Conservation (phyloP, 2,888 invertebrate species). For the Melieria picta region DNA sequence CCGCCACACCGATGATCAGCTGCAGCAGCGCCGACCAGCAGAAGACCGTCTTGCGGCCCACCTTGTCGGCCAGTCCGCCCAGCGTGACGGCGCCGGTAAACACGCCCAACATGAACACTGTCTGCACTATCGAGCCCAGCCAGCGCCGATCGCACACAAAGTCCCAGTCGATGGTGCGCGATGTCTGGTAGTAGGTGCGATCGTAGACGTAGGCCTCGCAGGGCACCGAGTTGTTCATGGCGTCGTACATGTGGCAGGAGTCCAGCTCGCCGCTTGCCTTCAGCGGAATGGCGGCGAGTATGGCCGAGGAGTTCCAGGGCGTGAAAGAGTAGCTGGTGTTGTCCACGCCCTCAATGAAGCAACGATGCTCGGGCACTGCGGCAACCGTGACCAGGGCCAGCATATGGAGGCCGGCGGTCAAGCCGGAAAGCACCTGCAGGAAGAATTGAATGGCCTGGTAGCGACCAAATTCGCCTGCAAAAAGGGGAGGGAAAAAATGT, state of each 20-base stretch:
- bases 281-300: conserved; percentile 70
- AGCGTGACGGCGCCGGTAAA: conserved; percentile 81
- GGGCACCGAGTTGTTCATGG: conserved; percentile 62
- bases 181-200: conserved; percentile 76
- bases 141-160: conserved; percentile 82
- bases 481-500: not conserved
- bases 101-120: conserved; percentile 81
- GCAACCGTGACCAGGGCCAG: conserved; percentile 82
- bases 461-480: conserved; percentile 82
- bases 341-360: conserved; percentile 69
- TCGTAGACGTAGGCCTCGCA: conserved; percentile 78
- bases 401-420: conserved; percentile 84
- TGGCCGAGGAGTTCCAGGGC: conserved; percentile 70
- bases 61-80: conserved; percentile 82
- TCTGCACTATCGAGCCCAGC: conserved; percentile 84
- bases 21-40: conserved; percentile 81
- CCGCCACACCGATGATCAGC: conserved; percentile 75
- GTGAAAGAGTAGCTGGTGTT: conserved; percentile 67
- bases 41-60: conserved; percentile 82
- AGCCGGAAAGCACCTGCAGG: conserved; percentile 79
- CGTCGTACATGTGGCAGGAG: conserved; percentile 71
- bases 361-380: conserved; percentile 79
- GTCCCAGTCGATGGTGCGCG: conserved; percentile 84
- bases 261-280: conserved; percentile 71
- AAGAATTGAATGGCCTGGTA: conserved; percentile 83